Base-by-base conservation (phyloP, 1,140 invertebrate species). In the Rhizoglyphus robini region DNA sequence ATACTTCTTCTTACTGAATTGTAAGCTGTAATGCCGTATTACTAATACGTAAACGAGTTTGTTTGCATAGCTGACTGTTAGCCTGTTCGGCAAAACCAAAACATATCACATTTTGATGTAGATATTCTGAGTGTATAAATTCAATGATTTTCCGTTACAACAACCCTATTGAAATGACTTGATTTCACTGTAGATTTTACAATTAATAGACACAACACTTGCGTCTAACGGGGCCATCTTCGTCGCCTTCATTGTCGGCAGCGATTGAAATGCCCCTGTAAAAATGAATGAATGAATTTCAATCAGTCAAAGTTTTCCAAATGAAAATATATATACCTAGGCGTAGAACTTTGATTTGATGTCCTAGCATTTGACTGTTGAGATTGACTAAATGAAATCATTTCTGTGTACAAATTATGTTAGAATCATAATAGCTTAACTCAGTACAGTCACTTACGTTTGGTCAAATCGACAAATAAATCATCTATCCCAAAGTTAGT, bases 401-500 rank as follows among this genome's bases (percentile, higher is more conserved):
- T 60, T 60, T 60, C 58, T 60, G 29, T 32, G 15, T 38, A 30
- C 5, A 8, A 59, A 20, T 49, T 5, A 49, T 11, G n/a, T 11
- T 49, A 11, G n/a, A 49, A 20, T 11, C 5, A 49, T 11, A 5
- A 20, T 20, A 49, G 4, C 47, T 15, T 11, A 20, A 5, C 4
- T 49, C 18, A 11, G 47, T 41, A 41, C 18, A 18, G 18, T 34
- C 15, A 32, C 58, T 2, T 71, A 79, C 79, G 70, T 74, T 84
- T 83, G 23, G 87, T 87, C 54, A 97, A 76, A 69, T 90, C 84
- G 47, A 94, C 74, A 76, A 98, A 98, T 73, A 98, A 79, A 69
- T 96, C 91, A 73, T 95, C 88, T 25, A 98, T 88, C 30, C 90
- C 88, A 75, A 86, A 81, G 75, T 96, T 96, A 27, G 86, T 75